Percentiles rank a stretch among this genome's conserved stretches.
Conservation (phyloP, 2,888 invertebrate genomes). For the Rotaria magnacalcarata region DNA sequence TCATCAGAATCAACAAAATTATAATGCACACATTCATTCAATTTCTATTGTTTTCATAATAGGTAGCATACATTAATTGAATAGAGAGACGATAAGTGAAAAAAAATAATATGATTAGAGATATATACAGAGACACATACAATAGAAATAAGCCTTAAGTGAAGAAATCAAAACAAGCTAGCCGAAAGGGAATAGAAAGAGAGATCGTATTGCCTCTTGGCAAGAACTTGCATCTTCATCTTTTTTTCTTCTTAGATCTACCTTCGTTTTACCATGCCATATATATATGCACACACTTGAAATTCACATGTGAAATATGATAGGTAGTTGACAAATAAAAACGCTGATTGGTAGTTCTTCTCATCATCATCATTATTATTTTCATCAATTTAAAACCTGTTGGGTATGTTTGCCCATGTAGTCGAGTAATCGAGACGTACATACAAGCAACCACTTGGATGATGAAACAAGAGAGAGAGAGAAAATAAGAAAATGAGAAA, state of each 20-base stretch:
- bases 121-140: slow-evolving; percentile 3
- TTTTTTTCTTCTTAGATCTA: slow-evolving; percentile 1
- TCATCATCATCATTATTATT: slow-evolving; percentile 1
- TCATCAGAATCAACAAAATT: slow-evolving; percentile 8
- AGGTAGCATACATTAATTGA: slow-evolving; percentile 10
- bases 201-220: slow-evolving; percentile 29
- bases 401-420: slow-evolving; percentile 12
- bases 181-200: background rate
- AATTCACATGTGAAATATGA: slow-evolving; percentile 22
- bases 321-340: slow-evolving; percentile 19
- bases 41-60: slow-evolving; percentile 11
- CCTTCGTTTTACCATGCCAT: background rate
- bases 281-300: slow-evolving; percentile 15
- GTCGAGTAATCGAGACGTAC: slow-evolving; percentile 18
- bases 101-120: slow-evolving; percentile 23
- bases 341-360: slow-evolving; percentile 18
- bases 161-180: slow-evolving; percentile 11
- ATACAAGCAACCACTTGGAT: slow-evolving; percentile 26
- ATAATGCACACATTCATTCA: background rate
- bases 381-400: slow-evolving; percentile 16
- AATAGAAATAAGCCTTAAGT: slow-evolving; percentile 12
- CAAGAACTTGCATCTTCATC: slow-evolving; percentile 25
- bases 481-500: background rate
- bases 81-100: slow-evolving; percentile 18
- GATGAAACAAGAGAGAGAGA: background rate